phyloP scores from a whole-genome alignment of 2,113 vertebrate genomes.

The Chrysemys picta region DNA sequence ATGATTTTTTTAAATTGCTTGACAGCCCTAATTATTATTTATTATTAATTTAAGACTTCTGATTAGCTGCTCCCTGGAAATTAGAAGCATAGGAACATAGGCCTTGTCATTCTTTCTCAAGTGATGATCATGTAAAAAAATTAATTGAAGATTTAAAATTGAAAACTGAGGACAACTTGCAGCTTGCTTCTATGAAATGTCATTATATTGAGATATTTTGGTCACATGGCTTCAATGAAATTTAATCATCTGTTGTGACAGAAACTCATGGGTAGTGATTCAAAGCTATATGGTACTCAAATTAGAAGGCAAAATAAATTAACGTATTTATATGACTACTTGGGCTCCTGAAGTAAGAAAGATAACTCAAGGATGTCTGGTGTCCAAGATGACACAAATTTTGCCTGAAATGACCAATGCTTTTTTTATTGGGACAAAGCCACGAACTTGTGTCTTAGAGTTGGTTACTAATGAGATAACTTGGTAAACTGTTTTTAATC shows the following conservation, averaged over 20 bases:
- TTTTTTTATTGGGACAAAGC: not conserved
- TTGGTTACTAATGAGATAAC: fast-evolving
- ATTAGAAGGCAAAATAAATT: not conserved
- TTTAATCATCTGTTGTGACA: fast-evolving
- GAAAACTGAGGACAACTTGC: fast-evolving
- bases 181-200: fast-evolving
- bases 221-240: fast-evolving
- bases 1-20: too few species aligned
- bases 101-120: fast-evolving
- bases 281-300: not conserved
- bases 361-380: fast-evolving
- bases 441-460: fast-evolving
- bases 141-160: not conserved
- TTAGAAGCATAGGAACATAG: fast-evolving
- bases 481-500: fast-evolving
- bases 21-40: too few species aligned
- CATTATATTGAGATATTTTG: fast-evolving
- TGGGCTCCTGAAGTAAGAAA: fast-evolving
- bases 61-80: not conserved
- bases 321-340: not conserved
- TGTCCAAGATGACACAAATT: not conserved
- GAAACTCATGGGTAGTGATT: not conserved
- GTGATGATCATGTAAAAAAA: fast-evolving
- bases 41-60: not conserved
- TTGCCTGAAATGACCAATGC: not conserved